Evolutionary conservation across 2,888 invertebrate genomes (phyloP).

Genomic region (Cistogaster globosa): DNA sequence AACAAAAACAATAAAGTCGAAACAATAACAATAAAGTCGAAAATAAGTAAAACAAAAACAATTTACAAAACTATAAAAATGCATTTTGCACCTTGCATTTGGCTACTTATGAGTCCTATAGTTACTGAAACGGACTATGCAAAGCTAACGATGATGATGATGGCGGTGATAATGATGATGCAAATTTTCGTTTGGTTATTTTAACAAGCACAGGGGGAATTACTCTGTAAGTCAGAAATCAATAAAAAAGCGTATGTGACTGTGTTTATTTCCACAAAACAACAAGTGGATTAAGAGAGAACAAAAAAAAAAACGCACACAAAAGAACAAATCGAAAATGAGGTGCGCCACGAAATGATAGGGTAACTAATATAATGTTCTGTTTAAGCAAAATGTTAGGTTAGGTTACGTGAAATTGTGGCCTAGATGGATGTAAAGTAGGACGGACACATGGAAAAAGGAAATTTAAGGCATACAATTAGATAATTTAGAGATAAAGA

Average conservation of each 20-base stretch:
- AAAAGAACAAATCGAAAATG: constrained; percentile 7
- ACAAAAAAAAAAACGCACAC: constrained; percentile 11
- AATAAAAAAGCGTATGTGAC: background rate
- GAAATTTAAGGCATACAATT: too few species aligned
- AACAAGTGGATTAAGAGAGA: constrained; percentile 66
- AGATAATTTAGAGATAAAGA: too few species aligned
- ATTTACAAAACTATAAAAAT: constrained; percentile 52
- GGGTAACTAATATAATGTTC: background rate
- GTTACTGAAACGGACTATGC: background rate
- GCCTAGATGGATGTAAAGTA: too few species aligned
- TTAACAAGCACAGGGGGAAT: background rate
- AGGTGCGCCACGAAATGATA: background rate
- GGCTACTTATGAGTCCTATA: constrained; percentile 21
- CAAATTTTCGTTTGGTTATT: background rate
- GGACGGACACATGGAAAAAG: too few species aligned
- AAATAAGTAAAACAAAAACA: constrained; percentile 40
- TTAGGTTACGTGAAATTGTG: too few species aligned
- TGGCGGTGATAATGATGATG: background rate
- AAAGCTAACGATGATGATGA: constrained; percentile 12
- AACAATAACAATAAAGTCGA: constrained; percentile 21
- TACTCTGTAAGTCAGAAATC: constrained; percentile 16
- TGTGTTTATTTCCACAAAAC: constrained; percentile 31
- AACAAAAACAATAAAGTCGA: too few species aligned
- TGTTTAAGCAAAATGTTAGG: background rate
- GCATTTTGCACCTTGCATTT: constrained; percentile 57